Evolutionary conservation across 1,140 invertebrate species (phyloP), one percentile per base, ranked within the genome.

Genomic region (Oryctes rhinoceros): DNA sequence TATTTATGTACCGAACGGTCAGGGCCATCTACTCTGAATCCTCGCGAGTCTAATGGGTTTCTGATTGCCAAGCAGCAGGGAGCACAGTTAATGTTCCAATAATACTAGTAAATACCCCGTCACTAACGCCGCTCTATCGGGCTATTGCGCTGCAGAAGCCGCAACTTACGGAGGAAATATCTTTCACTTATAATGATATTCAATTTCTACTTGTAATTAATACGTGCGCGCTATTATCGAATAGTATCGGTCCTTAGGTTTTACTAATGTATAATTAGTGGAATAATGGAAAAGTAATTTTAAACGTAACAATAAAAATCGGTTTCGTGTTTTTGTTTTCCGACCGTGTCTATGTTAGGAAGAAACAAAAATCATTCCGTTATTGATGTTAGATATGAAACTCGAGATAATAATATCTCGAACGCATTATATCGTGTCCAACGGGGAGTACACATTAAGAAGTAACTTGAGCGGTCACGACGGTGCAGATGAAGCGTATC

Each of bases 51-150:
- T 84, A 84, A 84, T 84, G 83, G 82, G 74, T 84, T 84, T 84
- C 82, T 84, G 83, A 84, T 84, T 84, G 81, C 81, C 80, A 82
- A 84, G 77, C 82, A 82, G 82, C 82, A 59, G 83, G 83, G 81
- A 77, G 79, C 79, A 65, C 74, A 67, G 79, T 82, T 80, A 83
- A 83, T 83, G 81, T 83, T 82, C 71, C 65, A 76, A 81, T 82
- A 82, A 77, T 78, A 78, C 79, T 74, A 80, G 71, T 81, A 81
- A 83, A 83, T 79, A 78, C 49, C 77, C 24, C 30, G 30, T 49
- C 49, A 59, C 77, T 53, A 49, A 78, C 77, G 18, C 77, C 75
- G 75, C 75, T 76, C 75, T 76, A 76, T 76, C 37, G 37, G 39
- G 44, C 47, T 15, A 20, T 76, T 47, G 75, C 75, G 35, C 47